Conservation (phyloP, 64 coral and sea anemone genomes). For the Porites lutea region DNA sequence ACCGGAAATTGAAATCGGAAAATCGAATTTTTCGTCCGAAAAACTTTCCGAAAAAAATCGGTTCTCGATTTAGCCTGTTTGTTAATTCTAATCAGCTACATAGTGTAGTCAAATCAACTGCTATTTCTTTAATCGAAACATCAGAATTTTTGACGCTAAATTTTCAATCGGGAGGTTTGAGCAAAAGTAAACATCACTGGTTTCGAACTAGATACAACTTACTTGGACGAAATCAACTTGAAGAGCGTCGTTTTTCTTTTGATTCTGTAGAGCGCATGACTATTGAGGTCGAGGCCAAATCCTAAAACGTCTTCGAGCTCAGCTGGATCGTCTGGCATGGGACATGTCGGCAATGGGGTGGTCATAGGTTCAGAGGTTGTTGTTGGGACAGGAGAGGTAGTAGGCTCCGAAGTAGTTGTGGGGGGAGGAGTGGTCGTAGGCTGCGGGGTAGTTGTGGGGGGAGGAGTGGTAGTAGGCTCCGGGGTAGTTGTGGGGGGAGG, state of each 20-base stretch:
- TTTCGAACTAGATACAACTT: not conserved
- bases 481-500: not conserved
- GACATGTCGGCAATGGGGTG: not conserved
- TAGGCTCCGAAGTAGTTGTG: not conserved
- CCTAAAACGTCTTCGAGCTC: not conserved
- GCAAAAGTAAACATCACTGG: no score
- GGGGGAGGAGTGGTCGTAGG: not conserved
- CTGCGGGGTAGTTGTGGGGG: not conserved
- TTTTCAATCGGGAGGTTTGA: no score
- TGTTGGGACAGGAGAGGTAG: not conserved
- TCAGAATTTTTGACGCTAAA: no score
- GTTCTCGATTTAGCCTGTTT: no score
- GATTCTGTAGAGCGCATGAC: constrained; percentile 37
- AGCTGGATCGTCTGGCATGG: not conserved
- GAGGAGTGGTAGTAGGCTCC: not conserved
- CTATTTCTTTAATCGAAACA: no score
- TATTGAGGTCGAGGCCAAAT: constrained; percentile 54
- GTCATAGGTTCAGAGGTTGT: not conserved
- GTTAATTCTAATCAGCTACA: no score
- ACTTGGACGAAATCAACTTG: constrained; percentile 14
- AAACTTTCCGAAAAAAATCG: no score
- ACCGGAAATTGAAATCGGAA: no score
- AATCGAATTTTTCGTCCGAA: no score
- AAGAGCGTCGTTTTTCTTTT: not conserved
- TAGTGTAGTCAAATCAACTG: no score